A percentile compares a stretch with the other conserved stretches of the same genome.
These are phyloP conservation scores for Buceros bicornis DNA, from an alignment of 2,797 vertebrate genomes.

Conservation along the genomic window DNA sequence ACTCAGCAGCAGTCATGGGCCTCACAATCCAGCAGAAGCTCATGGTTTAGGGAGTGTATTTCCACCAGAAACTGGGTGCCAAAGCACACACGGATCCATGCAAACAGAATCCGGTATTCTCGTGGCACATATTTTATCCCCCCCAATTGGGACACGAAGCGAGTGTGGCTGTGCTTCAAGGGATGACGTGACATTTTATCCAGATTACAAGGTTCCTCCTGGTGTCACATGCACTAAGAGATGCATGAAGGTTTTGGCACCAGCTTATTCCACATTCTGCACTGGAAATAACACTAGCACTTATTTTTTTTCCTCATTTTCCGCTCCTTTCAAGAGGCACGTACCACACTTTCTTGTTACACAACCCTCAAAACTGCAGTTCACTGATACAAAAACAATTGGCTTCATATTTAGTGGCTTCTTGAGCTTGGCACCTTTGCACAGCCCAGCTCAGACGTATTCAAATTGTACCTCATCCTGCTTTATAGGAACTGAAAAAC, in stretches of 20 bases:
- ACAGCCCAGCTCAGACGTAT: not conserved
- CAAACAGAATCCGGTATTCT: not conserved
- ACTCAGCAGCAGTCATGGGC: not conserved
- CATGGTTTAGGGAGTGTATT: not conserved
- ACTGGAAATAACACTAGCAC: not conserved
- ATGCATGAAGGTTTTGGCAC: constrained; percentile 3
- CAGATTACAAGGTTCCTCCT: constrained; percentile 6
- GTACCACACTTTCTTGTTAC: not conserved
- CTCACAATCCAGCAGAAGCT: not conserved
- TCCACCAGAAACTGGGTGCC: not conserved
- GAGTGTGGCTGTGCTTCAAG: not conserved
- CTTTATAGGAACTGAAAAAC: not conserved
- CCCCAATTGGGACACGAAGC: not conserved
- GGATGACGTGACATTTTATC: not conserved
- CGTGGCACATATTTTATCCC: not conserved
- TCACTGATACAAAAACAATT: not conserved
- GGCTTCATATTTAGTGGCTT: not conserved
- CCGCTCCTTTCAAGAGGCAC: not conserved
- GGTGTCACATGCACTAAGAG: not conserved
- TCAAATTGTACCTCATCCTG: not conserved
- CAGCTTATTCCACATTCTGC: constrained; percentile 12
- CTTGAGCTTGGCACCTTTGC: not conserved
- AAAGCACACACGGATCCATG: not conserved
- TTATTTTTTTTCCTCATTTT: constrained; percentile 11
- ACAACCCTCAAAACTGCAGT: not conserved